These are phyloP conservation scores for Spilosoma lubricipeda DNA, from an alignment of 2,888 invertebrate species.

Conservation along the genomic window DNA sequence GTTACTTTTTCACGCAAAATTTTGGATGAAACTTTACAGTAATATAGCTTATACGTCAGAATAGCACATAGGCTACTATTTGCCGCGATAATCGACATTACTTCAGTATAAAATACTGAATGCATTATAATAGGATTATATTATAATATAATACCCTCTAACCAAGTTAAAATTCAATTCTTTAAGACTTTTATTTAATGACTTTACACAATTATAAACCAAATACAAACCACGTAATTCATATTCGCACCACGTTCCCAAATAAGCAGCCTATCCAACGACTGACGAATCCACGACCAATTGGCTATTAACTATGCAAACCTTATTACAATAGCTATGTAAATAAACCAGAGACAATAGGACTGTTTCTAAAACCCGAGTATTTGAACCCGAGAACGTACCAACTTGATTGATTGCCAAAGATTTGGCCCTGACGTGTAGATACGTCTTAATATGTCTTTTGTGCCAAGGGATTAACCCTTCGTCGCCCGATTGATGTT, in stretches of 20 bases:
- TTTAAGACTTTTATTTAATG: background rate
- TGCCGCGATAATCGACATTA: too few relatives aligned
- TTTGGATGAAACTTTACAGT: too few relatives aligned
- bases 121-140: too few relatives aligned
- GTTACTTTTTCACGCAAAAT: too few relatives aligned
- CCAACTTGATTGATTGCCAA: constrained; percentile 45
- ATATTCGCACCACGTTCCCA: background rate
- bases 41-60: too few relatives aligned
- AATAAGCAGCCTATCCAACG: background rate
- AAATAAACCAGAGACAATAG: constrained; percentile 13
- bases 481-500: constrained; percentile 50
- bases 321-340: constrained; percentile 8
- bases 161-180: background rate
- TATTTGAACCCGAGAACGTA: constrained; percentile 23
- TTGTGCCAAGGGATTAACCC: constrained; percentile 48
- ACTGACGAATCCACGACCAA: background rate
- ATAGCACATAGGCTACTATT: too few relatives aligned
- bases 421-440: constrained; percentile 49
- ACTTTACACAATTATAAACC: background rate
- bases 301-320: constrained; percentile 9
- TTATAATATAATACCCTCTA: too few relatives aligned
- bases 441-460: constrained; percentile 54
- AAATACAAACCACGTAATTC: background rate
- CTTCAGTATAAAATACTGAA: too few relatives aligned
- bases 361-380: constrained; percentile 7